These are phyloP conservation scores for Bubalus kerabau DNA, from an alignment of 2,113 vertebrate species.

Conservation along the genomic window DNA sequence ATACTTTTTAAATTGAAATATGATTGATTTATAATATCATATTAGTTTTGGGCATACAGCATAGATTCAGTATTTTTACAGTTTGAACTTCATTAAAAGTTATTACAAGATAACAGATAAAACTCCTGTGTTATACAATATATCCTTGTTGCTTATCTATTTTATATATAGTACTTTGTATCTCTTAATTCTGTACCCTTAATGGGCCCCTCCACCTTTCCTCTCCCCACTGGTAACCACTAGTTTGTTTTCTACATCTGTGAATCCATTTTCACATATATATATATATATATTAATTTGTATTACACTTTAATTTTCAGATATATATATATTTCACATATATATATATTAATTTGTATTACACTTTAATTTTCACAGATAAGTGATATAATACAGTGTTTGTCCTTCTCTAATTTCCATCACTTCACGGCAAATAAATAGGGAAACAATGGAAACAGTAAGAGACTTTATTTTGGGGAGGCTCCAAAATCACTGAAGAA, in stretches of 20 bases:
- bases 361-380: neutral
- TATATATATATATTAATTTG: neutral
- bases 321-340: too few species aligned
- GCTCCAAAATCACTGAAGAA: neutral
- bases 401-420: neutral
- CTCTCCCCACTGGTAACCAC: neutral
- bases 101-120: neutral
- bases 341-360: neutral
- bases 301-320: too few species aligned
- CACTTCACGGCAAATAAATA: fast-evolving
- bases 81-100: neutral
- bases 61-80: neutral
- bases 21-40: neutral
- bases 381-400: neutral
- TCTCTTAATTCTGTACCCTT: neutral
- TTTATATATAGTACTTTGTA: neutral
- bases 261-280: neutral
- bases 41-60: neutral
- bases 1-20: neutral
- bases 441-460: neutral
- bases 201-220: neutral
- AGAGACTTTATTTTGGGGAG: neutral
- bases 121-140: neutral
- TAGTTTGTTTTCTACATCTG: neutral
- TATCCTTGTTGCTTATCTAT: neutral